phyloP scores from a whole-genome alignment of 2,797 vertebrate species.

The Acipenser transmontanus region DNA sequence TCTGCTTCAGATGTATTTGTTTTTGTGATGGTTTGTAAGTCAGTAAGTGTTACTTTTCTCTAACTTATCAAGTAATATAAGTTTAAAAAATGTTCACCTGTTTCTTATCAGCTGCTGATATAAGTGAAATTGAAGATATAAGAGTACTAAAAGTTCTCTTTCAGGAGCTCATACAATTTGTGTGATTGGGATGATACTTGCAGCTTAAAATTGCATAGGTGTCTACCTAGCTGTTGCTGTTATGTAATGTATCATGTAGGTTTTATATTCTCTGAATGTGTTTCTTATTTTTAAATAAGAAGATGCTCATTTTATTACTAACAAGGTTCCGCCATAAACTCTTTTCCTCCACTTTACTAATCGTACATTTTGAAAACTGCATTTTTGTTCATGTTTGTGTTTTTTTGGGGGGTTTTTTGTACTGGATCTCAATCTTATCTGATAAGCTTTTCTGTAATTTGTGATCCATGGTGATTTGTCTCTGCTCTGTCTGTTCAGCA shows the following conservation, averaged over 20 bases:
- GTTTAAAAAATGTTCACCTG: too few relatives aligned
- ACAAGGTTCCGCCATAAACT: slow-evolving; percentile 6
- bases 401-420: neutral
- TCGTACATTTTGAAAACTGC: slow-evolving; percentile 12
- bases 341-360: slow-evolving; percentile 29
- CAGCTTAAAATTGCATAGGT: neutral
- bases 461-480: slow-evolving; percentile 68
- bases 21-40: too few relatives aligned
- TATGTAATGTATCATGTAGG: neutral
- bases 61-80: too few relatives aligned
- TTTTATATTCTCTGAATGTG: neutral
- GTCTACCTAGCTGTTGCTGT: neutral
- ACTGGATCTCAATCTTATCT: slow-evolving; percentile 8
- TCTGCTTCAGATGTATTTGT: too few relatives aligned
- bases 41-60: too few relatives aligned
- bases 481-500: slow-evolving; percentile 96
- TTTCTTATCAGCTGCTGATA: too few relatives aligned
- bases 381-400: slow-evolving; percentile 3
- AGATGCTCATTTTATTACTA: slow-evolving; percentile 12
- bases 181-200: too few relatives aligned
- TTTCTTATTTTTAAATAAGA: neutral
- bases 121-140: too few relatives aligned
- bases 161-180: too few relatives aligned
- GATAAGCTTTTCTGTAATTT: slow-evolving; percentile 20
- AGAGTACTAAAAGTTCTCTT: too few relatives aligned